Evolutionary conservation across 2,113 vertebrate species (phyloP).

Genomic region (Leucosticte australis): DNA sequence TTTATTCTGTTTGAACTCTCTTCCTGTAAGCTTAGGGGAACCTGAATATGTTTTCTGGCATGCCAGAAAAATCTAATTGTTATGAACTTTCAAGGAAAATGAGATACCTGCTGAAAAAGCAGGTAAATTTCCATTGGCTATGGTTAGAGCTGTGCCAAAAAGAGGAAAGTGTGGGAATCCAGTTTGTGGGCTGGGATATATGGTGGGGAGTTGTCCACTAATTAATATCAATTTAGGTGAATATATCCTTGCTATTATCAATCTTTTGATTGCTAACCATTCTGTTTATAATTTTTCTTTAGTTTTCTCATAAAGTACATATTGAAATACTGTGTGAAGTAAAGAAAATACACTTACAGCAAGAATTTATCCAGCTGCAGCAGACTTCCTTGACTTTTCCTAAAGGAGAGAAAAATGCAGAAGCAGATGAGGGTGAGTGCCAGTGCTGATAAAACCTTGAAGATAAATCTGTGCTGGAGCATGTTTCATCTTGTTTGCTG

Average conservation of each 20-base stretch:
- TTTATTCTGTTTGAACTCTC: not conserved
- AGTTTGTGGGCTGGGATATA: not conserved
- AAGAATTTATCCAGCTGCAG: constrained; percentile 77
- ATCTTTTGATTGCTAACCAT: not conserved
- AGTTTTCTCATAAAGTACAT: constrained; percentile 85
- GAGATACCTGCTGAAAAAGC: not conserved
- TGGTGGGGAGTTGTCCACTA: not conserved
- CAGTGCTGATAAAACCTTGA: not conserved
- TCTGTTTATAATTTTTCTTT: not conserved
- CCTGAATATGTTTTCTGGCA: not conserved
- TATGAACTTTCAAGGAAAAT: not conserved
- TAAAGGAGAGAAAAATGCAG: not conserved
- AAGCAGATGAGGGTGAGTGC: constrained; percentile 66
- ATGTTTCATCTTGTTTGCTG: not conserved
- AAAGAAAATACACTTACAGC: constrained; percentile 77
- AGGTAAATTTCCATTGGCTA: not conserved
- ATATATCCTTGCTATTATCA: not conserved
- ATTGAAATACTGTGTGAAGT: constrained; percentile 89
- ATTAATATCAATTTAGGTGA: not conserved
- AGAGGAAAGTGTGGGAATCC: not conserved
- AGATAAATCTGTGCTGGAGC: not conserved
- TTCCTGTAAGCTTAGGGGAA: not conserved
- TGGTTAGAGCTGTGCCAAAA: not conserved
- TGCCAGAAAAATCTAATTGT: not conserved
- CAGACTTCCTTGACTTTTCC: constrained; percentile 51